Percentiles rank a stretch among this genome's conserved stretches.
phyloP scores from a whole-genome alignment of 2,113 vertebrate species.

The Empidonax alnorum region DNA sequence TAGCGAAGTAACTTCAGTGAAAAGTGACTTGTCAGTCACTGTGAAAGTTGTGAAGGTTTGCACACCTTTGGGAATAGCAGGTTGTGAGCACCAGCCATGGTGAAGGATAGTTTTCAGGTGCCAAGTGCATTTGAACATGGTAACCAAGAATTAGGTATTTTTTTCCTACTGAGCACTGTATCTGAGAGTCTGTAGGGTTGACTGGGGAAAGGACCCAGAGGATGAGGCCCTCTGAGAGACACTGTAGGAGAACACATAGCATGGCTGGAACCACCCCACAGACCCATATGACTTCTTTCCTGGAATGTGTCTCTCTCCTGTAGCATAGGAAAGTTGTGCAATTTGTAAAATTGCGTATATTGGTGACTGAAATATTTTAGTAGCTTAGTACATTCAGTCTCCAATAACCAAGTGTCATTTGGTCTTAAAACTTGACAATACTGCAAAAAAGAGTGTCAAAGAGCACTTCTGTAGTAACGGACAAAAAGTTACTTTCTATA shows the following conservation, averaged over 20 bases:
- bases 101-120: not conserved
- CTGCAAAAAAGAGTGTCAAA: not conserved
- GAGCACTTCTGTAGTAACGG: not conserved
- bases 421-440: not conserved
- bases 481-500: not conserved
- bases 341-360: not conserved
- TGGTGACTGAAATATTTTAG: not conserved
- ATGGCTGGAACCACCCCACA: not conserved
- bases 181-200: not conserved
- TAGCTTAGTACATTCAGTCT: not conserved
- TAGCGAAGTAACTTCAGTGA: not conserved
- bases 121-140: not conserved
- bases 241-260: not conserved
- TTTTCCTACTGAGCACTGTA: not conserved
- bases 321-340: not conserved
- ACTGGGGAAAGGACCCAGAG: not conserved
- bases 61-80: not conserved
- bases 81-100: fast-evolving
- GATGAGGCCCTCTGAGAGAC: not conserved
- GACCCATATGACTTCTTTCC: fast-evolving
- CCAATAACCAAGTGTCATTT: not conserved
- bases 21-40: not conserved
- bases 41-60: not conserved
- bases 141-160: not conserved
- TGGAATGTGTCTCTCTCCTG: not conserved